Percentiles rank a stretch among this genome's conserved stretches.
These are phyloP conservation scores for Ornithoptera priamus DNA, from an alignment of 2,888 invertebrate genomes.

Conservation along the genomic window DNA sequence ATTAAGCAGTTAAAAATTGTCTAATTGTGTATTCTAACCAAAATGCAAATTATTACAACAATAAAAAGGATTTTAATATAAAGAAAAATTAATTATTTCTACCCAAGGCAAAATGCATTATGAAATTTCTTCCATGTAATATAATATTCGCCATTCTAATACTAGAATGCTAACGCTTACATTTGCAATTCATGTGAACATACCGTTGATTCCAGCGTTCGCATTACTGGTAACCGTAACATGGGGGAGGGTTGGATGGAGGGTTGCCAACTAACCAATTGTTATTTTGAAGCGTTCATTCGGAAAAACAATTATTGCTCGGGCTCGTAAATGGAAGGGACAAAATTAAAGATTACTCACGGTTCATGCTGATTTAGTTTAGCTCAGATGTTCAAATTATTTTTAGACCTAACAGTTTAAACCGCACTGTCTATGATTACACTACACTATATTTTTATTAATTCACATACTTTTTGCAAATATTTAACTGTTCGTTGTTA, in stretches of 20 bases:
- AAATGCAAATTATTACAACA: neutral
- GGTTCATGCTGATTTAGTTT: conserved; percentile 55
- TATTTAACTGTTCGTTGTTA: too few relatives aligned
- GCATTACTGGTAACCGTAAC: conserved; percentile 30
- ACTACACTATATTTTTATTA: too few relatives aligned
- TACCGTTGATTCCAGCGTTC: conserved; percentile 34
- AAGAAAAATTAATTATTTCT: neutral
- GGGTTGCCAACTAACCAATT: conserved; percentile 66
- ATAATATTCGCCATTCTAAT: conserved; percentile 12
- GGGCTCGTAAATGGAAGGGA: conserved; percentile 63
- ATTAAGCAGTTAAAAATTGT: too few relatives aligned
- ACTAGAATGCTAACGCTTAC: conserved; percentile 22
- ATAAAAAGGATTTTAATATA: neutral
- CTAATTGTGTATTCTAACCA: neutral
- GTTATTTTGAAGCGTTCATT: conserved; percentile 76
- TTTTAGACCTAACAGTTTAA: neutral
- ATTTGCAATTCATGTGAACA: conserved; percentile 32
- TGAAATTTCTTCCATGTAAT: conserved; percentile 11
- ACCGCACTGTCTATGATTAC: neutral
- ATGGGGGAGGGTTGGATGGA: conserved; percentile 45
- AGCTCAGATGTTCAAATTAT: conserved; percentile 33
- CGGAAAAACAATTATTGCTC: conserved; percentile 71
- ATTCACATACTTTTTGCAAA: too few relatives aligned
- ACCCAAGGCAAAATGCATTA: conserved; percentile 3
- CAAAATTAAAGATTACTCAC: conserved; percentile 67